Evolutionary conservation across 2,113 vertebrate species (phyloP).

Genomic region (Heliornis fulica): DNA sequence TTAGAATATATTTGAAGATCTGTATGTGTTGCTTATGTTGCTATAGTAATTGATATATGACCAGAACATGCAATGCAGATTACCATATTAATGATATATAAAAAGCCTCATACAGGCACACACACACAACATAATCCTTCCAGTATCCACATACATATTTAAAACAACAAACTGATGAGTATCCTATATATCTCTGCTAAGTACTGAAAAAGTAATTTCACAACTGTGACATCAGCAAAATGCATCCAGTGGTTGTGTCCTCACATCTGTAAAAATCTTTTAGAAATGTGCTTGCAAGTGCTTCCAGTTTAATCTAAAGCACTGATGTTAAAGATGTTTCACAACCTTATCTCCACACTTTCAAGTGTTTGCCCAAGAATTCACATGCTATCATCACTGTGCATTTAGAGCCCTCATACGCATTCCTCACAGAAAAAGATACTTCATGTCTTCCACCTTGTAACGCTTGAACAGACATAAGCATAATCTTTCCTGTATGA

Average conservation of each 20-base stretch:
- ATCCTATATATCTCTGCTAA: slow-evolving; percentile 11
- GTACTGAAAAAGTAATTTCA: slow-evolving; percentile 21
- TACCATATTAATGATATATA: neutral
- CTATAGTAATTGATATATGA: neutral
- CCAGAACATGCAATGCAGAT: neutral
- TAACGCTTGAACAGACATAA: neutral
- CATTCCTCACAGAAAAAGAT: neutral
- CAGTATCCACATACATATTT: neutral
- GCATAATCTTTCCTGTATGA: neutral
- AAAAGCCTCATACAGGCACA: neutral
- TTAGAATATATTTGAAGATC: neutral
- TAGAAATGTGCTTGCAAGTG: neutral
- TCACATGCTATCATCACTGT: neutral
- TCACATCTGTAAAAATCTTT: slow-evolving; percentile 26
- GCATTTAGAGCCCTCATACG: neutral
- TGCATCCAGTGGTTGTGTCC: neutral
- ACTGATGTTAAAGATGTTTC: slow-evolving; percentile 6
- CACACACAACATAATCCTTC: neutral
- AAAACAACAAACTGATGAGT: slow-evolving; percentile 1
- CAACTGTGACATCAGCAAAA: slow-evolving; percentile 58
- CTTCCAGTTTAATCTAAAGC: neutral
- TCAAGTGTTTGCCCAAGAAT: neutral
- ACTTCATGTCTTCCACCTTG: neutral
- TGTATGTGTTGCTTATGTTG: neutral
- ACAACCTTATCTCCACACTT: neutral